Percentiles rank a stretch among this genome's conserved stretches.
phyloP scores from a whole-genome alignment of 2,113 vertebrate species.

The Phodopus roborovskii region DNA sequence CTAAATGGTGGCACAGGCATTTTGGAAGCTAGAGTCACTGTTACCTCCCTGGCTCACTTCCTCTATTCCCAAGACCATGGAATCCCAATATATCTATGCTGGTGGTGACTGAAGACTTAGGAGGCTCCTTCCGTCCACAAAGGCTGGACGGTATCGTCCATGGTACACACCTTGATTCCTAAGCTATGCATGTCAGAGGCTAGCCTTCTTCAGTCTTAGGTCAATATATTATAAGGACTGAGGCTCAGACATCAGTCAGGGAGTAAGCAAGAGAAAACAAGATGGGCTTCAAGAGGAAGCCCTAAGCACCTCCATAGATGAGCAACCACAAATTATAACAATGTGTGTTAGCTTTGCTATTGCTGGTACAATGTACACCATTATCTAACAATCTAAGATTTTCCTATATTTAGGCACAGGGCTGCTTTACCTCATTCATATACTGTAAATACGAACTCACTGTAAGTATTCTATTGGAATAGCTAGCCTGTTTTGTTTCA shows the following conservation, averaged over 20 bases:
- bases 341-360: conserved; percentile 17
- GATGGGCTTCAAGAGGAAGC: conserved; percentile 11
- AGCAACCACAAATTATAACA: not conserved
- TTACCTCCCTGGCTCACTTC: not conserved
- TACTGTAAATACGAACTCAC: not conserved
- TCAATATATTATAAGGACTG: not conserved
- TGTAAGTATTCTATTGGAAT: conserved; percentile 19
- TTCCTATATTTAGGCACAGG: not conserved
- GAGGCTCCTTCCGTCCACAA: not conserved
- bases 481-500: not conserved
- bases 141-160: not conserved
- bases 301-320: not conserved
- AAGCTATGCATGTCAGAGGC: not conserved
- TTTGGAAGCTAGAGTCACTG: conserved; percentile 13
- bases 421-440: not conserved
- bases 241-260: not conserved
- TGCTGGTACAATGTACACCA: not conserved
- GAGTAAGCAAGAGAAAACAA: not conserved
- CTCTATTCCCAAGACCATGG: not conserved
- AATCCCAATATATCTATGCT: not conserved
- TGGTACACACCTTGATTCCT: not conserved
- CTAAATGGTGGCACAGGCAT: not conserved
- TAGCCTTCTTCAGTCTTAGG: not conserved
- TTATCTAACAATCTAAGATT: conserved; percentile 30
- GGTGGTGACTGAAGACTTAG: not conserved